Base-by-base conservation (phyloP, 2,888 invertebrate genomes). In the Zeuzera pyrina region DNA sequence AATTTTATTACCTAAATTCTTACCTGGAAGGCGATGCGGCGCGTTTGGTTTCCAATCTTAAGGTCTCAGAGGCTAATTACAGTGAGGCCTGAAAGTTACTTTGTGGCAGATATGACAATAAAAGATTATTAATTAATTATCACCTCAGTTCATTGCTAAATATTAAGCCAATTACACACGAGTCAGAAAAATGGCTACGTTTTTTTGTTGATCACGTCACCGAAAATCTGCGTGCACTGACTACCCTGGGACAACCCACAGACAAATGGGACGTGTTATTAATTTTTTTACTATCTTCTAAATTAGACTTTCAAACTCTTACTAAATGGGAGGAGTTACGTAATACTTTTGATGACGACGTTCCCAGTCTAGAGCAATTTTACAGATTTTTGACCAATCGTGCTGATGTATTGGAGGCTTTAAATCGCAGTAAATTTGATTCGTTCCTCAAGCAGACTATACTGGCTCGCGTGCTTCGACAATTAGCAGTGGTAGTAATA, bases 1-100 rank as follows among this genome's bases (percentile, higher is more conserved):
- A 45, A 19, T 47, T 42, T 28, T 35, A 47, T 23, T 45, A 43
- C 31, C 22, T 47, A 3, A 30, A 28, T n/a, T 42, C 43, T 1
- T 44, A 44, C 25, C 30, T 45, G n/a, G 35, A 39, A 30, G 47
- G 47, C 5, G 42, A 44, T 5, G 47, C 48, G n/a, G 41, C 38
- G 12, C 14, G 38, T 15, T 25, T 45, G 5, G 32, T 43, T n/a
- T 38, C 38, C 2, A 42, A 40, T 10, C 27, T 43, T 1, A 41
- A 41, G 23, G 32, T 39, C 2, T 43, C 43, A 1, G 15, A 31
- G 12, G 29, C 12, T 13, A 41, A 41, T 13, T 43, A 43, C 19
- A n/a, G 15, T 1, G 30, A 33, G 8, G 41, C 41, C 5, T 41
- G 41, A 39, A 6, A 16, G 10, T 15, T 39, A 10, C 19, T 43